Base-by-base conservation (phyloP, 2,888 invertebrate genomes). In the Zele albiditarsus region DNA sequence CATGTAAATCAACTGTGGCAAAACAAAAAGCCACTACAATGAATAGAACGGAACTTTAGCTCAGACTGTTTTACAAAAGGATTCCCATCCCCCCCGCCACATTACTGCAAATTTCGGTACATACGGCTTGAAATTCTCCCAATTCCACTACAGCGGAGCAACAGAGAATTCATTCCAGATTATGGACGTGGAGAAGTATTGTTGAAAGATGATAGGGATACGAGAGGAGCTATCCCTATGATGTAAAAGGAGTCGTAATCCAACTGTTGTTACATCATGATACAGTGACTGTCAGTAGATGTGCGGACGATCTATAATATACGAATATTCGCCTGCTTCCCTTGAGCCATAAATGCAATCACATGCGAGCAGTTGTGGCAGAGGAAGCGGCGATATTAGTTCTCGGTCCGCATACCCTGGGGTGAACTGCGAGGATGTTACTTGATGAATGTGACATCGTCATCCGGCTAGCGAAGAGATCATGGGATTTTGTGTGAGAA, bases 361-460 rank as follows among this genome's bases (percentile, higher is more conserved):
- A 73, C 77, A 72, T 75, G 77, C 68, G 65, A 75, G 76, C 76
- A 75, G 79, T 77, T 74, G 1, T 76, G 76, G 28, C 57, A 74
- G 66, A 74, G 77, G 71, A 72, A 74, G 75, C 77, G 66, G 75
- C 75, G 77, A 81, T 80, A 81, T 81, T 81, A 81, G 80, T 80
- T 71, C 75, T 79, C 70, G 58, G 75, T 77, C 68, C 74, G 71
- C 71, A 75, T 76, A 74, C 66, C 71, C 74, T 28, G 31, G 28
- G 66, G 71, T 66, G 27, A 74, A 71, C 65, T 71, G 58, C 71
- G 58, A 58, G 57, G 57, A 71, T 74, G 65, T 71, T 60, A 23
- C 71, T 74, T 74, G 71, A 74, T 74, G 74, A 74, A 74, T 71
- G 71, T 71, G 71, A 74, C 71, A 46, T 74, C 74, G 63, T 74